Percentiles rank a stretch among this genome's conserved stretches.
Conservation (phyloP, 2,113 vertebrate genomes). For the Hyperopisus bebe region DNA sequence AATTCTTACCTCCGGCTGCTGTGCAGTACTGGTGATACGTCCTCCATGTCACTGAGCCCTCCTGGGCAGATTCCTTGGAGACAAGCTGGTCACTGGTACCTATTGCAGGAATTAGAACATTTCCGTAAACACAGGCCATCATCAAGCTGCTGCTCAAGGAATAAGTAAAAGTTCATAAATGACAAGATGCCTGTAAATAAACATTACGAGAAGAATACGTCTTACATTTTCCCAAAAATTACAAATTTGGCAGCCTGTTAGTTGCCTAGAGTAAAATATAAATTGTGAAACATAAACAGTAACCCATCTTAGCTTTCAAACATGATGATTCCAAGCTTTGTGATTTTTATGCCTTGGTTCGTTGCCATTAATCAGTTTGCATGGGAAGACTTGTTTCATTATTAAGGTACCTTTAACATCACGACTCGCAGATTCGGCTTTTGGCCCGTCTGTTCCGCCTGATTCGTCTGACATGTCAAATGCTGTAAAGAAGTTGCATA, state of each 20-base stretch:
- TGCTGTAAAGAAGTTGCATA: conserved; percentile 42
- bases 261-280: background rate
- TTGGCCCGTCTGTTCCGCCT: conserved; percentile 30
- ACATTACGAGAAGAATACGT: background rate
- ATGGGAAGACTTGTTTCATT: background rate
- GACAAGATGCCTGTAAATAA: background rate
- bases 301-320: background rate
- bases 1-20: conserved; percentile 65
- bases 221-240: background rate
- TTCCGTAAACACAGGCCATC: background rate
- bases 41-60: conserved; percentile 58
- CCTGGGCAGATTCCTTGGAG: conserved; percentile 40
- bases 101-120: background rate
- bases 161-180: background rate
- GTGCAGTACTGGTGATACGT: conserved; percentile 64
- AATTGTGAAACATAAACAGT: background rate
- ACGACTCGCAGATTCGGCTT: conserved; percentile 15
- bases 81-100: conserved; percentile 56
- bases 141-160: background rate
- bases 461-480: conserved; percentile 61
- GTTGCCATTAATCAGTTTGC: background rate
- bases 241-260: background rate
- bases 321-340: background rate
- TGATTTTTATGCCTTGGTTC: background rate
- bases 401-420: conserved; percentile 38